Conservation (phyloP, 2,797 vertebrate genomes). For the Sitta carolinensis region DNA sequence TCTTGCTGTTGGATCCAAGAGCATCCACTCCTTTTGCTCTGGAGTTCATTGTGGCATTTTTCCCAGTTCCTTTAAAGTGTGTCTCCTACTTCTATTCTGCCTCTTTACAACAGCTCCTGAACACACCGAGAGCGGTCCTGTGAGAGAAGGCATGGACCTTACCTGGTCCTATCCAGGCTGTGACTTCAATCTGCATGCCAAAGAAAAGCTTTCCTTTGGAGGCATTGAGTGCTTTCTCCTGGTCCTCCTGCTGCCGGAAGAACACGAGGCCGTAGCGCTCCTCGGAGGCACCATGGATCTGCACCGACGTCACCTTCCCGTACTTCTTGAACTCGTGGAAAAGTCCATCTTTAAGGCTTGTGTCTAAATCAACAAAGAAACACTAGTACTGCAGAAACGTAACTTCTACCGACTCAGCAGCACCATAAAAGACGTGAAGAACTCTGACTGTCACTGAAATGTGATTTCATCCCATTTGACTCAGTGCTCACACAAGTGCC, state of each 20-base stretch:
- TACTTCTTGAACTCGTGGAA: constrained; percentile 99
- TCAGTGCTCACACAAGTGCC: neutral
- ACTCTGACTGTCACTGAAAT: neutral
- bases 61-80: neutral
- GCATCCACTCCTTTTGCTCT: neutral
- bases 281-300: constrained; percentile 95
- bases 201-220: constrained; percentile 99
- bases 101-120: neutral
- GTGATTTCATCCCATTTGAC: neutral
- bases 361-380: constrained; percentile 80
- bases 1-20: neutral
- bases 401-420: neutral
- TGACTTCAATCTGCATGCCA: constrained; percentile 99
- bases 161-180: constrained; percentile 97
- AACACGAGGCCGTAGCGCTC: constrained; percentile 97
- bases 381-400: neutral
- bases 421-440: neutral
- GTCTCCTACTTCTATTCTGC: neutral
- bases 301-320: constrained; percentile 97
- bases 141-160: neutral
- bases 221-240: constrained; percentile 94
- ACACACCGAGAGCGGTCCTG: fast-evolving
- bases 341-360: constrained; percentile 98
- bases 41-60: neutral
- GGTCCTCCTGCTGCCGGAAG: constrained; percentile 98